Evolutionary conservation across 2,888 invertebrate species (phyloP).

Genomic region (Malthinus seriepunctatus): DNA sequence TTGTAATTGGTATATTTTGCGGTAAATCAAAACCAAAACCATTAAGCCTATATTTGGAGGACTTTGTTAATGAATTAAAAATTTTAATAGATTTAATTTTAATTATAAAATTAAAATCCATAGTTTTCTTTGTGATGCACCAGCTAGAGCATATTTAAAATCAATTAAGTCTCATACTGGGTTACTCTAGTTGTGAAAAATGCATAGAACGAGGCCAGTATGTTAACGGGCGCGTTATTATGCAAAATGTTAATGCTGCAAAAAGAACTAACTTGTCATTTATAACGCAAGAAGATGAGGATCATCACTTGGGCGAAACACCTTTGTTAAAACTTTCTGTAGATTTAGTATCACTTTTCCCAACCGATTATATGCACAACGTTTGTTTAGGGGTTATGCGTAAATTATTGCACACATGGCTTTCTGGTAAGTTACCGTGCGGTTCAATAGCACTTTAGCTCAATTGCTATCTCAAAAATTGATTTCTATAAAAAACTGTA

Average conservation of each 20-base stretch:
- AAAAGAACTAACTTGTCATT: constrained; percentile 16
- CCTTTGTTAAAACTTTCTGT: constrained; percentile 9
- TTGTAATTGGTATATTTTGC: constrained; percentile 2
- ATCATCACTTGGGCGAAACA: constrained; percentile 14
- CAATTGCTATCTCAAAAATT: background rate
- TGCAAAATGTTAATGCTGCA: background rate
- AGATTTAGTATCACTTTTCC: background rate
- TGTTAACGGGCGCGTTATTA: constrained; percentile 8
- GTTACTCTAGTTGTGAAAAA: constrained; percentile 19
- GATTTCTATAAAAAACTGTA: background rate
- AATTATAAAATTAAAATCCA: background rate
- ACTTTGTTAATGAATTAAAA: constrained; percentile 1
- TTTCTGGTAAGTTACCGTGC: background rate
- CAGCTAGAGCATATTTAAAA: constrained; percentile 20
- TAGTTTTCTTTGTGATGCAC: constrained; percentile 11
- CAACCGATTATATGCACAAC: constrained; percentile 8
- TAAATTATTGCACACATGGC: constrained; percentile 8
- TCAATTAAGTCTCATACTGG: constrained; percentile 18
- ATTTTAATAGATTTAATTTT: background rate
- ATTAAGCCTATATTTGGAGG: background rate
- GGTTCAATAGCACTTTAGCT: background rate
- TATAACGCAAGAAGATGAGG: constrained; percentile 15
- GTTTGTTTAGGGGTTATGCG: constrained; percentile 13
- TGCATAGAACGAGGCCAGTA: constrained; percentile 16
- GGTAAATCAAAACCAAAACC: constrained; percentile 7